Evolutionary conservation across 1,140 invertebrate species (phyloP).

Genomic region (Magallana angulata): DNA sequence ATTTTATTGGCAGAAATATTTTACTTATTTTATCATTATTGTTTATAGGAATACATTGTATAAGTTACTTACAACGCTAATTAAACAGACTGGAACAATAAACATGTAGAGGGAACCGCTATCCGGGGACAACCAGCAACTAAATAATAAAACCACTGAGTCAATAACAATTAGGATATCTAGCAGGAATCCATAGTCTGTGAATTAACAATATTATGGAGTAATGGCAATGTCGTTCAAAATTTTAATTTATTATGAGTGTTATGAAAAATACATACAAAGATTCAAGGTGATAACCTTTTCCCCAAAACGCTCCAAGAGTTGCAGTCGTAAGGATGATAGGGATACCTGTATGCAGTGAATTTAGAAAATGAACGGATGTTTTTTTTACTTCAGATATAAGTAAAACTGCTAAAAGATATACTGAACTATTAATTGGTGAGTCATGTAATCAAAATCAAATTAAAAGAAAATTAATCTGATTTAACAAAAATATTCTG

Average conservation of each 20-base stretch:
- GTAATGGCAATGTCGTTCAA: neutral
- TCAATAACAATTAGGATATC: neutral
- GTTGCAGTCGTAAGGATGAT: slow-evolving; percentile 27
- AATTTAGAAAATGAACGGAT: no score
- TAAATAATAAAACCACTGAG: neutral
- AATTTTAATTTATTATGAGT: neutral
- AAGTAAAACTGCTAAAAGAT: neutral
- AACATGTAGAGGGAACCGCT: slow-evolving; percentile 62
- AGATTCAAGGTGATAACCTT: slow-evolving; percentile 34
- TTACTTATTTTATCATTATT: neutral
- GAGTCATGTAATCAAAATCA: no score
- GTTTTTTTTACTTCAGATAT: neutral
- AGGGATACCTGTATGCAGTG: slow-evolving; percentile 30
- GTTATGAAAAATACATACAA: slow-evolving; percentile 37
- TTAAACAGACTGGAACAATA: slow-evolving; percentile 59
- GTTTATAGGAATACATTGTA: no score
- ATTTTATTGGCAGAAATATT: neutral
- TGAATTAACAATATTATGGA: neutral
- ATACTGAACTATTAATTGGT: no score
- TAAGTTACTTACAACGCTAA: slow-evolving; percentile 58
- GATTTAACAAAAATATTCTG: no score
- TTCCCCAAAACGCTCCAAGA: slow-evolving; percentile 4
- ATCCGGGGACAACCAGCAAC: slow-evolving; percentile 64
- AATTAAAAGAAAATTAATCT: no score
- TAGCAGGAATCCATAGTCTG: neutral